These are phyloP conservation scores for Lepisosteus osseus DNA, from an alignment of 2,113 vertebrate genomes.

Conservation along the genomic window DNA sequence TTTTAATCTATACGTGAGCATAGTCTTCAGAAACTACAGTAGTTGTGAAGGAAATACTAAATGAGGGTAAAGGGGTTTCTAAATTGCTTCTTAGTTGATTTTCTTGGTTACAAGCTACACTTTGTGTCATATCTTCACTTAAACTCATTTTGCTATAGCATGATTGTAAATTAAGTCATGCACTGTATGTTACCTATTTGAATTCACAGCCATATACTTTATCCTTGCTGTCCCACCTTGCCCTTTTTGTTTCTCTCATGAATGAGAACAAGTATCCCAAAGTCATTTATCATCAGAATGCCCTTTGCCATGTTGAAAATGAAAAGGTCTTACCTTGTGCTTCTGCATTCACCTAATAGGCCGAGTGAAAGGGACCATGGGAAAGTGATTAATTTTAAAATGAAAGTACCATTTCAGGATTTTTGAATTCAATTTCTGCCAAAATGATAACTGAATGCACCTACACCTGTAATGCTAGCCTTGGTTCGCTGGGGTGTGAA, in stretches of 20 bases:
- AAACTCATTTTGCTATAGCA: neutral
- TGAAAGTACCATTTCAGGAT: slow-evolving; percentile 50
- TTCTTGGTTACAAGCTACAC: no score
- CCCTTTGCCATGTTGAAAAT: slow-evolving; percentile 42
- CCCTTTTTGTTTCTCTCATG: slow-evolving; percentile 39
- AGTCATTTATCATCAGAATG: slow-evolving; percentile 56
- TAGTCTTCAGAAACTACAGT: no score
- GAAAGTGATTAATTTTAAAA: slow-evolving; percentile 45
- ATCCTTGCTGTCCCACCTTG: neutral
- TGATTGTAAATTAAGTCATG: neutral
- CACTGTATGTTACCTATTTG: neutral
- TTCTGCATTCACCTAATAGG: slow-evolving; percentile 54
- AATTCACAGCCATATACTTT: neutral
- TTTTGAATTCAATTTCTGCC: slow-evolving; percentile 54
- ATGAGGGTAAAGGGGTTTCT: no score
- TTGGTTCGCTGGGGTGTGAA: slow-evolving; percentile 37
- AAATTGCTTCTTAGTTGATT: no score
- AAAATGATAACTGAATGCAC: slow-evolving; percentile 53
- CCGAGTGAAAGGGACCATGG: slow-evolving; percentile 39
- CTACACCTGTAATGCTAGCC: slow-evolving; percentile 34
- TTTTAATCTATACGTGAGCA: no score
- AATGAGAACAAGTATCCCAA: slow-evolving; percentile 33
- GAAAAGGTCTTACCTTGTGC: slow-evolving; percentile 48
- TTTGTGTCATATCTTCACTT: no score
- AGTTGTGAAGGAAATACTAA: no score